phyloP scores from a whole-genome alignment of 2,113 vertebrate genomes.

The Psettodes erumei region DNA sequence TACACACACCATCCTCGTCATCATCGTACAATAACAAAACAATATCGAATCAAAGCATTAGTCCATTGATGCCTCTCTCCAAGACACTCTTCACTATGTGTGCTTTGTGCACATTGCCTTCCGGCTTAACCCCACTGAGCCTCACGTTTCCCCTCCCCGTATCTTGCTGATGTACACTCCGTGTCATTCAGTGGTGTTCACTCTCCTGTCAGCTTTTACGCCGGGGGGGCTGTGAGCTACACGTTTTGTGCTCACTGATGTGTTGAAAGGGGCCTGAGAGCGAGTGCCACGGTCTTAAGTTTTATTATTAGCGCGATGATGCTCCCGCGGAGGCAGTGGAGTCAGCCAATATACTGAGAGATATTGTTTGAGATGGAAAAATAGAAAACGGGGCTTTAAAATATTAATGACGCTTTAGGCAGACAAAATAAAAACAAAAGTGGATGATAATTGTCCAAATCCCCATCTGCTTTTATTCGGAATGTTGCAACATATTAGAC shows the following conservation, averaged over 20 bases:
- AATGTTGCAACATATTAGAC: neutral
- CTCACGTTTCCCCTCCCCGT: conserved; percentile 34
- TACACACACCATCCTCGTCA: conserved; percentile 1
- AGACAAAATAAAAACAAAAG: neutral
- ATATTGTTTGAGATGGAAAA: neutral
- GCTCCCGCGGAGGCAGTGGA: neutral
- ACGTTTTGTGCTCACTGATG: conserved; percentile 49
- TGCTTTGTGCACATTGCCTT: no score
- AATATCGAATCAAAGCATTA: conserved; percentile 32
- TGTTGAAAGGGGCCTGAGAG: conserved; percentile 44
- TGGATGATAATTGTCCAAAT: neutral
- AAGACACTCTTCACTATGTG: neutral
- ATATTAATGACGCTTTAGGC: no score
- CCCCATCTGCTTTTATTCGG: neutral
- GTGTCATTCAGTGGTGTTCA: conserved; percentile 62
- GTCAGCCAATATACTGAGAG: neutral
- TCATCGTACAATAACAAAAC: conserved; percentile 14
- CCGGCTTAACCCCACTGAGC: conserved; percentile 33
- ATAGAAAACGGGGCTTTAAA: neutral
- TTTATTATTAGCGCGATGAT: conserved; percentile 39
- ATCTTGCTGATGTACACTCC: conserved; percentile 51
- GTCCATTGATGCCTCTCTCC: conserved; percentile 18
- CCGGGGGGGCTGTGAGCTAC: conserved; percentile 34
- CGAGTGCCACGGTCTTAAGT: neutral
- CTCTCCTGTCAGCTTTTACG: conserved; percentile 52